A percentile compares a stretch with the other conserved stretches of the same genome.
These are phyloP conservation scores for Amazonetta brasiliensis DNA, from an alignment of 2,797 vertebrate genomes.

Conservation along the genomic window DNA sequence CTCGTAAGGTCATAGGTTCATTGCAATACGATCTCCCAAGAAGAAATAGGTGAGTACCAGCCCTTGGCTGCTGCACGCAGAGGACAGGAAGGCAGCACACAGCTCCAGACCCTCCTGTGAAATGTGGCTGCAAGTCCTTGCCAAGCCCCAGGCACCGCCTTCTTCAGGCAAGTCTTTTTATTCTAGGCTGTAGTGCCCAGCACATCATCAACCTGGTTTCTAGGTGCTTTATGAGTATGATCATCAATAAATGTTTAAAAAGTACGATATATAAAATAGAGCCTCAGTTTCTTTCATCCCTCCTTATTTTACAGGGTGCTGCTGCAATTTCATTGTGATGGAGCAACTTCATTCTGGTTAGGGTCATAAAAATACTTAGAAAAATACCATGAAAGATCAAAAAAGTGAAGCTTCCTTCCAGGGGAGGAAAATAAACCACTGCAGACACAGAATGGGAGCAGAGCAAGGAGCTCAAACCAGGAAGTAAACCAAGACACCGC, in stretches of 20 bases:
- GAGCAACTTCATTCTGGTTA: background rate
- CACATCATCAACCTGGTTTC: background rate
- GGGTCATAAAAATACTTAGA: background rate
- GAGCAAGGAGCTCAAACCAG: background rate
- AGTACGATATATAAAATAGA: background rate
- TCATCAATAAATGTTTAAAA: background rate
- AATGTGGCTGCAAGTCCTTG: background rate
- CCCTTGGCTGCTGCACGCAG: fast-evolving
- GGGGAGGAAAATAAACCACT: background rate
- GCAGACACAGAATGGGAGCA: background rate
- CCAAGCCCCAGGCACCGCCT: background rate
- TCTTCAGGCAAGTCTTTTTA: background rate
- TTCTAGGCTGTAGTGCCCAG: background rate
- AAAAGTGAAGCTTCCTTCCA: background rate
- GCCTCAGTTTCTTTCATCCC: background rate
- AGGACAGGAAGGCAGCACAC: background rate
- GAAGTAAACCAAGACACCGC: too few relatives aligned
- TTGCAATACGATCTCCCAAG: background rate
- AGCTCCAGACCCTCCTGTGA: background rate
- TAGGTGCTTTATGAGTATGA: background rate
- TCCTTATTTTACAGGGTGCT: background rate
- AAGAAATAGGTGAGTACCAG: fast-evolving
- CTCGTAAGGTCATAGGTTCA: background rate
- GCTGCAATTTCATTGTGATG: background rate
- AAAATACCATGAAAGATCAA: background rate